phyloP scores from a whole-genome alignment of 2,888 invertebrate species.

The Sipha maydis region DNA sequence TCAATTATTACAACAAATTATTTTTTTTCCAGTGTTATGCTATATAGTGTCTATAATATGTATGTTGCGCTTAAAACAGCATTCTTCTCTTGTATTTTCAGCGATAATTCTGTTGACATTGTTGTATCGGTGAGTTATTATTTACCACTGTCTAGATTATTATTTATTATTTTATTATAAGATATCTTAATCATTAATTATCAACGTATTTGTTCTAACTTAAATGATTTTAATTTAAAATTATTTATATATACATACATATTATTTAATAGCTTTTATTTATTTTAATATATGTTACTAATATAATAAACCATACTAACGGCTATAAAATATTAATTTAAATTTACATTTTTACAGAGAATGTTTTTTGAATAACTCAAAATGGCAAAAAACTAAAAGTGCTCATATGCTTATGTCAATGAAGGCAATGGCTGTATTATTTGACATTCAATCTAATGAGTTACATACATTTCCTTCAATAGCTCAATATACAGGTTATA shows the following conservation, averaged over 20 bases:
- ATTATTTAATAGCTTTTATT: not conserved
- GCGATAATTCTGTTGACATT: conserved; percentile 22
- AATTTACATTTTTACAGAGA: conserved; percentile 12
- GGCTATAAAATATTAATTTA: not conserved
- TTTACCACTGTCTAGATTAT: too few species aligned
- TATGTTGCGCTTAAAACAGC: conserved; percentile 1
- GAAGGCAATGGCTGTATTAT: conserved; percentile 47
- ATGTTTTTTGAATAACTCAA: conserved; percentile 15
- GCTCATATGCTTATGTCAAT: conserved; percentile 56
- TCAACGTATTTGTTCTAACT: too few species aligned
- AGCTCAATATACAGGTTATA: conserved; percentile 41
- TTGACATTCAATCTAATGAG: conserved; percentile 33
- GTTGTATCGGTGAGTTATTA: conserved; percentile 43
- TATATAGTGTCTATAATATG: conserved; percentile 40
- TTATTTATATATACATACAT: too few species aligned
- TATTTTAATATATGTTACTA: not conserved
- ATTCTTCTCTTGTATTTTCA: conserved; percentile 32
- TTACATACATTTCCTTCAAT: conserved; percentile 3
- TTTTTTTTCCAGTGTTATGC: conserved; percentile 30
- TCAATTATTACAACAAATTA: conserved; percentile 14
- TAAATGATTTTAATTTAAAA: too few species aligned
- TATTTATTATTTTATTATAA: too few species aligned
- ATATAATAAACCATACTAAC: not conserved
- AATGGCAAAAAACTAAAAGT: conserved; percentile 50
- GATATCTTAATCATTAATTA: too few species aligned